Percentiles rank a stretch among this genome's conserved stretches.
Evolutionary conservation across 2,888 invertebrate species (phyloP).

Genomic region (Monoplex corrugatus): DNA sequence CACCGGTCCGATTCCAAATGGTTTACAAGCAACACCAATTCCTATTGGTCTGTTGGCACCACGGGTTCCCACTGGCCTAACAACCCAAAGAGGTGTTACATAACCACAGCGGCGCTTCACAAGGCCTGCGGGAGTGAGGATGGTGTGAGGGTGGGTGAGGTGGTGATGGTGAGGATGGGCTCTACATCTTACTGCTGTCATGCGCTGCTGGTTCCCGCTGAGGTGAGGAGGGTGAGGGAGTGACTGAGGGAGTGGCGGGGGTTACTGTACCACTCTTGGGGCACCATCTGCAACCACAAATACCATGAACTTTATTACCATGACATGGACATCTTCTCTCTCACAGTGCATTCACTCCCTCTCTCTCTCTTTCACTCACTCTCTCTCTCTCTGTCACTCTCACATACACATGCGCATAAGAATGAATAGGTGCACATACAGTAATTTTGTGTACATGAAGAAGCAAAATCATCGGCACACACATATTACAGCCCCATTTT

Average conservation of each 20-base stretch:
- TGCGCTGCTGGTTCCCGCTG: constrained; percentile 51
- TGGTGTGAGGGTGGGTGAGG: too few relatives aligned
- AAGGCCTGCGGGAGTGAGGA: too few relatives aligned
- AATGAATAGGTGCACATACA: not conserved
- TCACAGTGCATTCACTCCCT: not conserved
- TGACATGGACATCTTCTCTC: not conserved
- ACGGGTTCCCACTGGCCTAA: too few relatives aligned
- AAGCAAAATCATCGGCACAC: not conserved
- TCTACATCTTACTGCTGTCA: constrained; percentile 11
- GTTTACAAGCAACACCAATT: too few relatives aligned
- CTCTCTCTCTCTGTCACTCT: not conserved
- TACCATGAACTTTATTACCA: not conserved
- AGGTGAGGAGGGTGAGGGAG: constrained; percentile 53
- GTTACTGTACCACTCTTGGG: constrained; percentile 40
- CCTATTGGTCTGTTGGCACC: too few relatives aligned
- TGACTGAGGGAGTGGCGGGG: constrained; percentile 54
- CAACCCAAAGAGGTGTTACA: too few relatives aligned
- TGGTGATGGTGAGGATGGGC: too few relatives aligned
- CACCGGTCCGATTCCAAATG: too few relatives aligned
- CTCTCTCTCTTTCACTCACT: too few relatives aligned
- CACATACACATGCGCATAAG: not conserved
- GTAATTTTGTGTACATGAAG: too few relatives aligned
- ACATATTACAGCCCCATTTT: not conserved
- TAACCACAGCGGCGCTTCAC: too few relatives aligned
- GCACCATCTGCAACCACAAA: constrained; percentile 39